phyloP scores from a whole-genome alignment of 2,888 invertebrate species.

The Corythucha ciliata region DNA sequence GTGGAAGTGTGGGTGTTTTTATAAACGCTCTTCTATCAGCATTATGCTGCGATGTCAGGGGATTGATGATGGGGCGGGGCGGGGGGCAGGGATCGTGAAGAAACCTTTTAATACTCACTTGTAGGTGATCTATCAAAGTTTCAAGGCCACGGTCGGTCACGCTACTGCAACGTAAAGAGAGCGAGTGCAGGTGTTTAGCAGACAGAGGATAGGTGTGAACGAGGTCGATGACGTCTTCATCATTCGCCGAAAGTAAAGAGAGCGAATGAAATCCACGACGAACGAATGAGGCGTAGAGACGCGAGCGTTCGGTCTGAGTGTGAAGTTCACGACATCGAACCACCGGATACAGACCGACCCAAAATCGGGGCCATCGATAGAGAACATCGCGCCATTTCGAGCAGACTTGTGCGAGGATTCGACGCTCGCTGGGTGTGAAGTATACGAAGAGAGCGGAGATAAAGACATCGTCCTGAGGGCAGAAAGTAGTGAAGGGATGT shows the following conservation, averaged over 20 bases:
- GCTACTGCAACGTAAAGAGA: conserved; percentile 79
- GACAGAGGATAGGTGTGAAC: conserved; percentile 75
- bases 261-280: conserved; percentile 78
- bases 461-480: no score
- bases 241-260: conserved; percentile 73
- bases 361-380: conserved; percentile 78
- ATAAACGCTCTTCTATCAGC: neutral
- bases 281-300: conserved; percentile 71
- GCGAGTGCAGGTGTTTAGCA: conserved; percentile 68
- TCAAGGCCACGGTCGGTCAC: conserved; percentile 85
- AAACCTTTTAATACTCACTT: conserved; percentile 55
- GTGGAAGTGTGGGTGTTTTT: neutral
- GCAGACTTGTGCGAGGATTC: conserved; percentile 71
- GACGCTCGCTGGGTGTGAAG: conserved; percentile 65
- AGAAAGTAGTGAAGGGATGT: conserved; percentile 12
- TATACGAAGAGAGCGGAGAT: conserved; percentile 68
- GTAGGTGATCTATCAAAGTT: conserved; percentile 75
- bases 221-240: conserved; percentile 81
- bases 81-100: no score
- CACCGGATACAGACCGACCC: conserved; percentile 76
- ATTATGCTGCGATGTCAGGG: no score
- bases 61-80: no score
- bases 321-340: conserved; percentile 73
- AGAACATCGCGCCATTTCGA: conserved; percentile 78
- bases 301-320: conserved; percentile 39